phyloP scores from a whole-genome alignment of 2,888 invertebrate genomes.

The Ligdia adustata region DNA sequence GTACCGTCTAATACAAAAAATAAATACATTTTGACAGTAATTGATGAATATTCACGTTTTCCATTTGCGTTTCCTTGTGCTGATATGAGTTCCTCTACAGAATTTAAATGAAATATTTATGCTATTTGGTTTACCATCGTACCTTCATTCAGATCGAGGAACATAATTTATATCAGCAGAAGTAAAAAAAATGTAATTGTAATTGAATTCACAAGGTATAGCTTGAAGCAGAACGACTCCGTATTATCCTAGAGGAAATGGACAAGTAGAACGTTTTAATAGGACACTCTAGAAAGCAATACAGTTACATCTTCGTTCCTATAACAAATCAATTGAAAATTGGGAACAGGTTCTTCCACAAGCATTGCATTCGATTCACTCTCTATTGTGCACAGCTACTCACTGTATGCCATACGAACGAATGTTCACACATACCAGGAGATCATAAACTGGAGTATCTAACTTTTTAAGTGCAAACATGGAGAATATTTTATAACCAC shows the following conservation, averaged over 20 bases:
- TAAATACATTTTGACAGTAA: constrained; percentile 26
- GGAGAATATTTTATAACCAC: no score
- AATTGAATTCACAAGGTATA: background rate
- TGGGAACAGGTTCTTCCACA: no score
- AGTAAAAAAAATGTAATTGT: background rate
- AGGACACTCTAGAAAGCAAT: constrained; percentile 32
- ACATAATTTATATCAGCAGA: constrained; percentile 2
- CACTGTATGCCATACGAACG: no score
- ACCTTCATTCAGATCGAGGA: constrained; percentile 9
- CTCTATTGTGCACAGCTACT: no score
- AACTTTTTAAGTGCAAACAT: no score
- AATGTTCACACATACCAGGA: no score
- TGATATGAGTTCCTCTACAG: constrained; percentile 1
- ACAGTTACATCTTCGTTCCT: constrained; percentile 15
- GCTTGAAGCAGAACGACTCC: constrained; percentile 5
- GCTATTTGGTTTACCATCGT: constrained; percentile 4
- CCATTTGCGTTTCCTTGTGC: constrained; percentile 28
- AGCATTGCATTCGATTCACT: no score
- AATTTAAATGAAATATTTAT: background rate
- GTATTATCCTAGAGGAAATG: constrained; percentile 11
- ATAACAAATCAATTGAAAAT: no score
- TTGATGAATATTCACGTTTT: constrained; percentile 34
- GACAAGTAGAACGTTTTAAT: constrained; percentile 28
- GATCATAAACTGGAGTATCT: no score
- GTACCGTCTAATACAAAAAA: constrained; percentile 11